These are phyloP conservation scores for Neomonachus schauinslandi DNA, from an alignment of 2,113 vertebrate species.

Conservation along the genomic window DNA sequence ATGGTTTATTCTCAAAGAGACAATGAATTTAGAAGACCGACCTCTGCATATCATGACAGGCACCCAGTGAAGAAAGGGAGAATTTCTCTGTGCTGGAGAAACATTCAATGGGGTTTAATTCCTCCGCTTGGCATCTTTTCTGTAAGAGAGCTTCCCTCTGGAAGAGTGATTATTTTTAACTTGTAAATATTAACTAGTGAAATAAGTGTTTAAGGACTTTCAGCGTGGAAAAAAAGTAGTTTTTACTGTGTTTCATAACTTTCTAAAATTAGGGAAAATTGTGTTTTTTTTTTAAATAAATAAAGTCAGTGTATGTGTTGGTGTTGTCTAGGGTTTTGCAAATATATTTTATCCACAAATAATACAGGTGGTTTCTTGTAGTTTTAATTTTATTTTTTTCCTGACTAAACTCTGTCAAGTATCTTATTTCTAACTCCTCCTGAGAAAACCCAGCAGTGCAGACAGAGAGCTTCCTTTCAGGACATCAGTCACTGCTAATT, in stretches of 20 bases:
- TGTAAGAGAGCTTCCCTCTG: neutral
- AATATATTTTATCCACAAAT: constrained; percentile 51
- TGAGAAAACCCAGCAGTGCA: constrained; percentile 72
- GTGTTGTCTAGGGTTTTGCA: neutral
- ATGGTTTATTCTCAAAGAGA: neutral
- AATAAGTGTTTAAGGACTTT: neutral
- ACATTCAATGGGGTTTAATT: neutral
- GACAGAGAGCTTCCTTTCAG: constrained; percentile 59
- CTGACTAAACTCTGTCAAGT: neutral
- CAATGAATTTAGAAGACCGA: neutral
- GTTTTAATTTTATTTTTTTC: neutral
- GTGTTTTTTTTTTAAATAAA: neutral
- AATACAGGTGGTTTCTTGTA: constrained; percentile 11
- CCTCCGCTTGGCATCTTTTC: neutral
- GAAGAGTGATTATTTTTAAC: neutral
- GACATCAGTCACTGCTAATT: constrained; percentile 71
- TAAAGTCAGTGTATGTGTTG: neutral
- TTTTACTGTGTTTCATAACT: constrained; percentile 22
- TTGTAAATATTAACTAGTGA: neutral
- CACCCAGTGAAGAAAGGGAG: neutral
- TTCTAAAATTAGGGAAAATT: neutral
- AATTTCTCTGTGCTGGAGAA: neutral
- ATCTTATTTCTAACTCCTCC: constrained; percentile 72
- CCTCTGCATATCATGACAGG: neutral
- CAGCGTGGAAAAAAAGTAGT: neutral